Evolutionary conservation across 1,140 invertebrate species (phyloP), one percentile per base, ranked within the genome.

Genomic region (Onthophagus taurus): DNA sequence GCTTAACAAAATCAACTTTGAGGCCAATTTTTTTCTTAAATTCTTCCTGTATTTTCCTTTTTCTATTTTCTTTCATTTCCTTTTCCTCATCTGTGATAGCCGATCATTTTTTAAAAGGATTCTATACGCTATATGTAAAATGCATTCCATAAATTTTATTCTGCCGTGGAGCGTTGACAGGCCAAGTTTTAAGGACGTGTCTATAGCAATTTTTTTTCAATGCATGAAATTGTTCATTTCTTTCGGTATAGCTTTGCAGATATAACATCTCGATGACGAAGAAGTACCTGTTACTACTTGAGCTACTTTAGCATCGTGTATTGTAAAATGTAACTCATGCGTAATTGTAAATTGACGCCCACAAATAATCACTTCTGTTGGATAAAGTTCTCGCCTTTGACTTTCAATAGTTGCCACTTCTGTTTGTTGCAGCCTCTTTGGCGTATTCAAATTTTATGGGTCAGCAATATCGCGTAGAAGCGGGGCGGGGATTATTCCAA

Each of bases 281-380:
- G 35, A 54, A 21, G 57, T 64, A 2, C 31, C 42, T 8, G 61
- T 58, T 21, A 60, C 44, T 47, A n/a, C 24, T 26, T 67, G 64
- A 34, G 55, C 61, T 1, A 66, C 57, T 55, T 70, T 68, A 6
- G 53, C 59, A 46, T 69, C 63, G 14, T 69, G 53, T 59, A 67
- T 65, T 12, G 59, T 66, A 16, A 63, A 50, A n/a, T 45, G 23
- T 20, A 65, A 30, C 44, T 39, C 43, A 44, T 59, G 54, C 12
- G 35, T 45, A 14, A 65, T 42, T 26, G 7, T 26, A 26, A 26
- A 26, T 16, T 24, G 12, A 12, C 34, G 2, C 4, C 26, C 4
- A 20, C 24, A 31, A 20, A 34, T 48, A 7, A n/a, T 26, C 7
- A 26, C 24, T 17, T 41, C 34, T 29, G 38, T 46, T 12, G 47